Evolutionary conservation across 2,113 vertebrate genomes (phyloP), one percentile per base, ranked within the genome.

Genomic region (Aptenodytes forsteri): DNA sequence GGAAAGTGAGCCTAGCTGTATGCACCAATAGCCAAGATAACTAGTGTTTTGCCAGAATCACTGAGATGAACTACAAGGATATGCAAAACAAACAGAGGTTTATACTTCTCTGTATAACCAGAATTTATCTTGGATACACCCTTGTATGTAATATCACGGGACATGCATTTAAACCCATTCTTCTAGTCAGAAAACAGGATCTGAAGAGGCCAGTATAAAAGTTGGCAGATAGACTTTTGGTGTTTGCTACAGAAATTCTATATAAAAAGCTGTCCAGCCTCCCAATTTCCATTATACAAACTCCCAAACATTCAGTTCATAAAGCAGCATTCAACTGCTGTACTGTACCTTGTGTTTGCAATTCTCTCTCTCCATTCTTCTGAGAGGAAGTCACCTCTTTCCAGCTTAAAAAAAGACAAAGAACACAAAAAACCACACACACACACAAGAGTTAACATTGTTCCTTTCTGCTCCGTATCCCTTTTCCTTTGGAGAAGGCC

Each of bases 341-440:
- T 67, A 94, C 95, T 30, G 71, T 98, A 99, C 99, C 99, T 99
- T 97, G 99, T 99, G 98, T 99, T 99, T 90, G 99, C 99, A 61
- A 99, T 99, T 86, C 99, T 99, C 76, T 99, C 99, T 87, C 99
- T 99, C 99, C 99, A 99, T 96, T 99, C 99, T 94, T 99, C 99
- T 22, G 99, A 99, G 87, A 99, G 98, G 98, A 99, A 99, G 87
- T 99, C 99, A 34, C 99, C 99, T 97, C 99, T 99, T 97, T 99
- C 99, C 98, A 99, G 98, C 99, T 99, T 94, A 42, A 97, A 96
- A 89, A 91, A 34, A 83, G 49, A 91, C 96, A 96, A 93, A 89
- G 69, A 95, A 26, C 73, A 83, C 42, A 80, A 61, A 46, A 40
- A 58, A 30, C 3, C 32, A 46, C 23, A 67, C 64, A 83, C 36